Conservation (phyloP, 2,888 invertebrate species). For the Drosophila seclusa region DNA sequence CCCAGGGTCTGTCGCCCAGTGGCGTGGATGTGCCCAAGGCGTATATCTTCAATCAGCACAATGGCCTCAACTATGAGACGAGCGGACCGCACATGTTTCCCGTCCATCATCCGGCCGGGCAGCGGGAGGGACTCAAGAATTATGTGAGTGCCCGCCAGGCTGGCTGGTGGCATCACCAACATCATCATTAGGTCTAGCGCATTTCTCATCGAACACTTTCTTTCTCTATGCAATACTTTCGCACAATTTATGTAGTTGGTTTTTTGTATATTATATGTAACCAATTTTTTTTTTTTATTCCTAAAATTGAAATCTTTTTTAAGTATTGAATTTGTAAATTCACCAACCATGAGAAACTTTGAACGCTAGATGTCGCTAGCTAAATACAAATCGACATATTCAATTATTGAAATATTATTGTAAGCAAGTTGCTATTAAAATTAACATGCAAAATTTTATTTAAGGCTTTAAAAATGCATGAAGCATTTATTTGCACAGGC, state of each 20-base stretch:
- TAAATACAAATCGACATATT: neutral
- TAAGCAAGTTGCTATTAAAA: neutral
- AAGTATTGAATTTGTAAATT: neutral
- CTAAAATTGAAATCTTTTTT: neutral
- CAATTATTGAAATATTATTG: neutral
- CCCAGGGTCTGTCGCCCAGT: conserved; percentile 27
- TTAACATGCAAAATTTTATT: neutral
- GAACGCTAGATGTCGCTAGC: neutral
- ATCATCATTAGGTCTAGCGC: conserved; percentile 61
- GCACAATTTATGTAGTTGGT: neutral
- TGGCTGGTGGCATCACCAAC: conserved; percentile 81
- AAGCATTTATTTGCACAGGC: neutral
- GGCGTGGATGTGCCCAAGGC: conserved; percentile 81
- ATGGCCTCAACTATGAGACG: conserved; percentile 83
- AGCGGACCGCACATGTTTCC: conserved; percentile 83
- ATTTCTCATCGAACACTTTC: neutral
- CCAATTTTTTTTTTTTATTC: conserved; percentile 12
- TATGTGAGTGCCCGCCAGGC: conserved; percentile 77
- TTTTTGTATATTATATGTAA: conserved; percentile 5
- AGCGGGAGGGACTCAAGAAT: conserved; percentile 71
- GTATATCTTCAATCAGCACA: conserved; percentile 84
- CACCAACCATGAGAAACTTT: neutral
- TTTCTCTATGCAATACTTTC: neutral
- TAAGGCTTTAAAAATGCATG: neutral
- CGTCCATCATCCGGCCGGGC: conserved; percentile 47